Conservation (phyloP, 2,113 vertebrate species). For the Rattus rattus region DNA sequence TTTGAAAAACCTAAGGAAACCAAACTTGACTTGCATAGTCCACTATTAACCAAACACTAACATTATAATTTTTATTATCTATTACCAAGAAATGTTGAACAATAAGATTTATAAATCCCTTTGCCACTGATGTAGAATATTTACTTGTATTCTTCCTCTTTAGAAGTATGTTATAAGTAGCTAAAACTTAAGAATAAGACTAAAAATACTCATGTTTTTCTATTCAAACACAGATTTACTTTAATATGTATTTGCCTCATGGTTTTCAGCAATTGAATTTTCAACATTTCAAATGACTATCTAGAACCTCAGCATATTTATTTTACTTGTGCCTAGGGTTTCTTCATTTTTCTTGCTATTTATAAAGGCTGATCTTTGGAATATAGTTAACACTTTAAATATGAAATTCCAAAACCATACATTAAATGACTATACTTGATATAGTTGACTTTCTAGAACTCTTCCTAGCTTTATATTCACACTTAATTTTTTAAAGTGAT, state of each 20-base stretch:
- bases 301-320: neutral
- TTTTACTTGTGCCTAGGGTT: neutral
- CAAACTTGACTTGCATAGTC: slow-evolving; percentile 44
- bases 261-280: neutral
- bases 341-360: neutral
- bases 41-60: slow-evolving; percentile 58
- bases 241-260: neutral
- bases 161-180: slow-evolving; percentile 23
- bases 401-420: neutral
- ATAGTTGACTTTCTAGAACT: neutral
- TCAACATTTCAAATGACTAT: neutral
- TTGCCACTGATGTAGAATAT: neutral
- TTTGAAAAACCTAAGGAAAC: neutral
- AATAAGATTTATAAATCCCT: neutral
- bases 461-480: neutral
- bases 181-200: neutral
- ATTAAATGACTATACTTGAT: neutral
- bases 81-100: slow-evolving; percentile 16
- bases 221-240: slow-evolving; percentile 10
- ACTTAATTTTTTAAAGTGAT: slow-evolving; percentile 33
- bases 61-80: neutral
- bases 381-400: neutral
- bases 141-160: neutral
- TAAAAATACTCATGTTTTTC: neutral
- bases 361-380: neutral